Evolutionary conservation across 2,797 vertebrate genomes (phyloP), one percentile per base, ranked within the genome.

Genomic region (Spondyliosoma cantharus): DNA sequence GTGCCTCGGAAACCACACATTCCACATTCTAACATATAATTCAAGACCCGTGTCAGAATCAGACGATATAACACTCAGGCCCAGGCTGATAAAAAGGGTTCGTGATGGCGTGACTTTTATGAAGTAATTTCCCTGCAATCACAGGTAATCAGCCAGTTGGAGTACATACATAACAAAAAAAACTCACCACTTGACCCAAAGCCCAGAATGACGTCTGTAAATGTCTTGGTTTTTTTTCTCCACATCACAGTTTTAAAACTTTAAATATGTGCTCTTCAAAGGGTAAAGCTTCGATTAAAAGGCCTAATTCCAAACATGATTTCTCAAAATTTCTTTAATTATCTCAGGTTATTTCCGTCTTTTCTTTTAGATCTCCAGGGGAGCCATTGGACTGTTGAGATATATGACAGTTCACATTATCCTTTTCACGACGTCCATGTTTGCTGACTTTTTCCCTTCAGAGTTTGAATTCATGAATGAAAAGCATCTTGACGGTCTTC

Each of bases 101-200:
- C 84, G 50, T 63, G 50, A 77, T 64, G 62, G 63, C 56, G 45
- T 49, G 80, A 83, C 84, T 76, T 88, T 73, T 80, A 69, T 82
- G 80, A 65, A 22, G 70, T 87, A 64, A 91, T 92, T 90, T 81
- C 61, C 71, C 71, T 29, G 58, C 86, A 92, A 92, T 90, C 74
- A 83, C 58, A 74, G 76, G 46, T 86, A 92, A 92, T 91, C 90
- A 88, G 63, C 49, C 59, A 62, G 60, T 62, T 83, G 80, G 57
- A 71, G 12, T 46, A 49, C 78, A 83, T 27, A 83, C 24, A 82
- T 72, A 87, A 86, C 81, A 37, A 37, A 37, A 37, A 32, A 32
- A 32, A 32, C 82, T 80, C 22, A 50, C 43, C 32, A 62, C 74
- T 88, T 89, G 83, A 91, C 82, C 82, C 50, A 32, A 2, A 57